A percentile compares a stretch with the other conserved stretches of the same genome.
Conservation (phyloP, 2,797 vertebrate genomes). For the Oreortyx pictus region DNA sequence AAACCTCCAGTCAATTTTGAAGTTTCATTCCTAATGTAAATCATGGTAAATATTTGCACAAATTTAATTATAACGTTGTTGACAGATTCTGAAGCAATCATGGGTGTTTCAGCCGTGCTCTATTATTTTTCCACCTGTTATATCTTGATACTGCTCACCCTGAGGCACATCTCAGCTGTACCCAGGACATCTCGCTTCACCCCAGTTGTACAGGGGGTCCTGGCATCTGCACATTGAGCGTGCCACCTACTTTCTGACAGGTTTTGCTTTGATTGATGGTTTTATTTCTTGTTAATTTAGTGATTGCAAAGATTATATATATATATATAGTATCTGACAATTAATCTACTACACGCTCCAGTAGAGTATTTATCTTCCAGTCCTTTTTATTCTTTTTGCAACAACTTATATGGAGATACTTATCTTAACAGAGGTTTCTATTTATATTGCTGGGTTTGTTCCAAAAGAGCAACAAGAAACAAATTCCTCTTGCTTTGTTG, state of each 20-base stretch:
- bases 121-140: neutral
- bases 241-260: neutral
- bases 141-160: neutral
- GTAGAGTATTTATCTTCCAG: neutral
- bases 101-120: neutral
- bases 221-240: neutral
- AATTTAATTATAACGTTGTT: neutral
- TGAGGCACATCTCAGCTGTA: neutral
- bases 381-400: neutral
- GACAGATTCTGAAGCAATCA: neutral
- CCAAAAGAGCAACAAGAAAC: slow-evolving; percentile 13
- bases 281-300: neutral
- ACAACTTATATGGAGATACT: neutral
- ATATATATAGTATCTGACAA: neutral
- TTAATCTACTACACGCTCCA: neutral
- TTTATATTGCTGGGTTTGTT: neutral
- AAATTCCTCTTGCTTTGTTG: neutral
- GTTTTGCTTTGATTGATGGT: neutral
- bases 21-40: neutral
- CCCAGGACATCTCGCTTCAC: neutral
- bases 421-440: slow-evolving; percentile 10
- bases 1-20: neutral
- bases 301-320: neutral
- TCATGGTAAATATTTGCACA: neutral
- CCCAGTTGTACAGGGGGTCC: neutral